Base-by-base conservation (phyloP, 2,888 invertebrate species). In the Brenthis daphne region DNA sequence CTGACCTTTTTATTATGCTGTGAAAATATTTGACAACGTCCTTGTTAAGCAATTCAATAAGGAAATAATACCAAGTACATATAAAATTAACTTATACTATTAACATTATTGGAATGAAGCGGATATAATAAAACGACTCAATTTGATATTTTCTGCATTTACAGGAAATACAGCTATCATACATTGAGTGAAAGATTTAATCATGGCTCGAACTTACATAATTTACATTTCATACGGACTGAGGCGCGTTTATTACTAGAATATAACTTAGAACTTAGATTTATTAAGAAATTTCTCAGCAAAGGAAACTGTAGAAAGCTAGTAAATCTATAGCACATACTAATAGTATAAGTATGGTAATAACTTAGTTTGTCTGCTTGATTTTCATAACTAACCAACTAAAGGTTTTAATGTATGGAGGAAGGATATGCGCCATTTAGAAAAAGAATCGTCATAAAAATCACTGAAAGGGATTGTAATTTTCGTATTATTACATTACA, bases 121-220 rank as follows among this genome's bases (percentile, higher is more conserved):
- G 58, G 58, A 58, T 58, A 48, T 58, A n/a, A 29, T 24, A 11
- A 43, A 43, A 43, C 11, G 48, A n/a, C 53, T 53, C 13, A 37
- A 37, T 37, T 53, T 56, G 47, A 56, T 47, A 65, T 57, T 66
- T 57, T 29, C 48, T 11, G 57, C 51, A 58, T 58, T 55, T 51
- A 48, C 55, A 63, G 69, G 66, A 66, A 69, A 64, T 64, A 57
- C 54, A 66, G 3, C 47, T 47, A 47, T 58, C 47, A 58, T 58
- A 66, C 57, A 48, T 63, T 29, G 57, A 66, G 58, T 47, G 48
- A 64, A 64, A 54, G 13, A 58, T 64, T 65, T 55, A 65, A 60
- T 68, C 64, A 20, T 48, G 58, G 33, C 50, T 2, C 4, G 48
- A 5, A 6, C 37, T 37, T 61, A 53, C 14, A 53, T 61, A 53